A percentile compares a stretch with the other conserved stretches of the same genome.
phyloP scores from a whole-genome alignment of 2,797 vertebrate species.

The Amphiprion clarkii region DNA sequence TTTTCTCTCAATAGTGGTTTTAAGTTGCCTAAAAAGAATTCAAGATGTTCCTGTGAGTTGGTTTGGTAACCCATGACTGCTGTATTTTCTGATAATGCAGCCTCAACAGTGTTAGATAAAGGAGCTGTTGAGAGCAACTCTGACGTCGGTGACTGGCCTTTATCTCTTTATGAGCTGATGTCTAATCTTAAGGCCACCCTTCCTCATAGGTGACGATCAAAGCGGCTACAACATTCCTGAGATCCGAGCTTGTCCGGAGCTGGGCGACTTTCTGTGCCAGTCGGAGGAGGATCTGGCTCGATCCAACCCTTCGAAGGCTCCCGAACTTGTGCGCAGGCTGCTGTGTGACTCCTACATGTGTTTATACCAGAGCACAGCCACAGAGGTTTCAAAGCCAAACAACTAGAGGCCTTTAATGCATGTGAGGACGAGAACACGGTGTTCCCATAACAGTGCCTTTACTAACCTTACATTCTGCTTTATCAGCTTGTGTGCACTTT shows the following conservation, averaged over 20 bases:
- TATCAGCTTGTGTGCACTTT: conserved; percentile 49
- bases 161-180: conserved; percentile 55
- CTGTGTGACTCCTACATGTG: conserved; percentile 89
- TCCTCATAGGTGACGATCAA: conserved; percentile 80
- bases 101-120: conserved; percentile 56
- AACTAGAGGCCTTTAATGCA: conserved; percentile 33
- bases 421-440: conserved; percentile 29
- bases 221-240: conserved; percentile 86
- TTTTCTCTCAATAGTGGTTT: not conserved
- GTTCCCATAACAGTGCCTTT: conserved; percentile 70
- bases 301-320: conserved; percentile 69
- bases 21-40: not conserved
- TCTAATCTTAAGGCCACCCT: conserved; percentile 55
- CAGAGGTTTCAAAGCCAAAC: conserved; percentile 30
- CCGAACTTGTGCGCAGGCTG: conserved; percentile 75
- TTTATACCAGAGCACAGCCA: conserved; percentile 80
- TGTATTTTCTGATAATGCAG: conserved; percentile 43
- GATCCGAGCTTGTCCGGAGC: conserved; percentile 83
- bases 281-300: conserved; percentile 73
- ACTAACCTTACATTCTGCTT: conserved; percentile 57
- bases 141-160: conserved; percentile 58
- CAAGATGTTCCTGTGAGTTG: conserved; percentile 43
- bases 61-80: conserved; percentile 18
- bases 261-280: conserved; percentile 77
- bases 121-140: not conserved